A percentile compares a stretch with the other conserved stretches of the same genome.
Conservation (phyloP, 2,113 vertebrate species). For the Anseranas semipalmata region DNA sequence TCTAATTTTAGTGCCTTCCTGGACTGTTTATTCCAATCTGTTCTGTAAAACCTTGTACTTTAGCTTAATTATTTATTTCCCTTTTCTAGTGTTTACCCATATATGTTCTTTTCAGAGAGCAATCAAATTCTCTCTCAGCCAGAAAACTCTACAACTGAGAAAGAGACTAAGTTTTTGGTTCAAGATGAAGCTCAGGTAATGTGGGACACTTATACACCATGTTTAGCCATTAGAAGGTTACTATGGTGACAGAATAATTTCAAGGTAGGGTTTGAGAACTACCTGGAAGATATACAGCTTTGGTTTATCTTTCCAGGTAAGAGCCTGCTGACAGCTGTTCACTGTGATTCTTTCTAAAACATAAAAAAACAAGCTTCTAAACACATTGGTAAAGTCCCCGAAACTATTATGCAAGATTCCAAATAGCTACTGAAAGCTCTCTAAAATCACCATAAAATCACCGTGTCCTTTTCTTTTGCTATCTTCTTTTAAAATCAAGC, state of each 20-base stretch:
- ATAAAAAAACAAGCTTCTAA: neutral
- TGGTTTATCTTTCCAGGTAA: neutral
- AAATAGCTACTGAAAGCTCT: neutral
- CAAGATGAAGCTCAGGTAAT: neutral
- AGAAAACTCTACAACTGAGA: neutral
- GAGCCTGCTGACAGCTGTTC: neutral
- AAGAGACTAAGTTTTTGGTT: neutral
- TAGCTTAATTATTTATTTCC: neutral
- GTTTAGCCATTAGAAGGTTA: neutral
- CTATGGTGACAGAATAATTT: slow-evolving; percentile 10
- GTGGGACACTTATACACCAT: neutral
- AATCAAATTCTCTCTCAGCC: neutral
- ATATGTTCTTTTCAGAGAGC: neutral
- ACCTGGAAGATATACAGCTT: neutral
- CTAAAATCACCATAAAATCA: neutral
- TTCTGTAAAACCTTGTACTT: neutral
- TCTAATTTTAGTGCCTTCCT: neutral
- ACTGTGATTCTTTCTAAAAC: neutral
- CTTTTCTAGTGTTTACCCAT: neutral
- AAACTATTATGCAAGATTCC: neutral
- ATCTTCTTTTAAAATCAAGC: neutral
- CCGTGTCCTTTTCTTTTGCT: neutral
- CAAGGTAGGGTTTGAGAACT: neutral
- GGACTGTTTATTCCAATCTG: neutral
- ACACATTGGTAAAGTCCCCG: neutral